These are phyloP conservation scores for Melanotaenia pygmaea DNA, from an alignment of 2,797 vertebrate species.

Conservation along the genomic window DNA sequence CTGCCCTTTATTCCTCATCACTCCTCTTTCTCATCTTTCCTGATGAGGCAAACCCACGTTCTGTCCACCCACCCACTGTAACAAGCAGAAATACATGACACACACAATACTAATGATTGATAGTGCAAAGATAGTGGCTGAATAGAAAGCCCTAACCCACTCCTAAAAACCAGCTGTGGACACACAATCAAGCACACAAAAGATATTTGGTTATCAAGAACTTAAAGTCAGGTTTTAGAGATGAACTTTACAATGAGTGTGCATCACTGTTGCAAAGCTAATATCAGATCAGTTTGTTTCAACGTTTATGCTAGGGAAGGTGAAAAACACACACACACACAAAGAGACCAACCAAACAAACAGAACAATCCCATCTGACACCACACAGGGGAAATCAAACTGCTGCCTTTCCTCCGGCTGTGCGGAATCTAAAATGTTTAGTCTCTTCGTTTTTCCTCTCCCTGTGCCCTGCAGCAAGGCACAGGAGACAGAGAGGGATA, in stretches of 20 bases:
- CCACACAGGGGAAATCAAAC: conserved; percentile 69
- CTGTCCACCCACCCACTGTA: conserved; percentile 28
- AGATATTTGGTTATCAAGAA: not conserved
- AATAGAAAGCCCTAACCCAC: conserved; percentile 2
- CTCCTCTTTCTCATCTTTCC: conserved; percentile 31
- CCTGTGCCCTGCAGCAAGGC: conserved; percentile 61
- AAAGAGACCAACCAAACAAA: conserved; percentile 47
- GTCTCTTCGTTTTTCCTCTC: conserved; percentile 62
- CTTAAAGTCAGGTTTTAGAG: not conserved
- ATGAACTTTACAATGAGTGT: not conserved
- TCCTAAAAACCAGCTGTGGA: not conserved
- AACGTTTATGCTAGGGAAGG: not conserved
- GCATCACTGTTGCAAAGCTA: not conserved
- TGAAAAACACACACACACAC: conserved; percentile 34
- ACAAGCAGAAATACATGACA: conserved; percentile 29
- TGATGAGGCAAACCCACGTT: conserved; percentile 40
- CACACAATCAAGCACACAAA: not conserved
- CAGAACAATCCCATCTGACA: conserved; percentile 56
- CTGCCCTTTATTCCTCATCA: conserved; percentile 43
- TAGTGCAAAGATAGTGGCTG: not conserved
- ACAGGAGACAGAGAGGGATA: conserved; percentile 31
- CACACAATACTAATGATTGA: conserved; percentile 8
- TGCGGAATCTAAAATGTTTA: conserved; percentile 66
- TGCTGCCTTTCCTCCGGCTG: conserved; percentile 60
- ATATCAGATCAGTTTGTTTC: conserved; percentile 7